Evolutionary conservation across 2,797 vertebrate species (phyloP).

Genomic region (Melanotaenia nigrans): DNA sequence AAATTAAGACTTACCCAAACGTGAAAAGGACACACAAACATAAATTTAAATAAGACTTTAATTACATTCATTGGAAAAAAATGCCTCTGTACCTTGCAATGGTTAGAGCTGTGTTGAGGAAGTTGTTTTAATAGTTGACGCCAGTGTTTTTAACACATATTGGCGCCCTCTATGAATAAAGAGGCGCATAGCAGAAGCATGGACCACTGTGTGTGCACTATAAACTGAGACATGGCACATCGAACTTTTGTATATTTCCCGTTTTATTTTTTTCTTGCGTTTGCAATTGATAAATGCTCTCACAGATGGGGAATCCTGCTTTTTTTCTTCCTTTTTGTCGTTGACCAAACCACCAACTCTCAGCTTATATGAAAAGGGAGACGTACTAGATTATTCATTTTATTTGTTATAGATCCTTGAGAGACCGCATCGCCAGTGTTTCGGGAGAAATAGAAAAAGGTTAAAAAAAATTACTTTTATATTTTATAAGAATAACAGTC

Average conservation of each 20-base stretch:
- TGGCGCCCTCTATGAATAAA: conserved; percentile 55
- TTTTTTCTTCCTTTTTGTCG: too few species aligned
- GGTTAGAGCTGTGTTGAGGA: too few species aligned
- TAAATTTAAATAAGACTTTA: too few species aligned
- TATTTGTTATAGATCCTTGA: background rate
- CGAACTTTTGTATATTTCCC: background rate
- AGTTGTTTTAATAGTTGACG: too few species aligned
- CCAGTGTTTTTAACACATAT: too few species aligned
- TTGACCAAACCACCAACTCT: too few species aligned
- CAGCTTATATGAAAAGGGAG: too few species aligned
- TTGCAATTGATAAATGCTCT: background rate
- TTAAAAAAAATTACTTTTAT: conserved; percentile 1
- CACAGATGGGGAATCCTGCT: too few species aligned
- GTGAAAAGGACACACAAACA: too few species aligned
- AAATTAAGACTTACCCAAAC: too few species aligned
- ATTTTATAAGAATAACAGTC: conserved; percentile 45
- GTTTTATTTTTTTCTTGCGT: background rate
- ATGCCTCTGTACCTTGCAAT: too few species aligned
- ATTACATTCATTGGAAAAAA: too few species aligned
- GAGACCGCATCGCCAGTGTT: background rate
- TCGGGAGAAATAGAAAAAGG: background rate
- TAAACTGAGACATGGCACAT: background rate
- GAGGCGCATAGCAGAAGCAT: conserved; percentile 5
- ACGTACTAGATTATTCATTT: background rate
- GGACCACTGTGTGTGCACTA: conserved; percentile 5